These are phyloP conservation scores for Chelonus formosanus DNA, from an alignment of 2,888 invertebrate genomes.

Conservation along the genomic window DNA sequence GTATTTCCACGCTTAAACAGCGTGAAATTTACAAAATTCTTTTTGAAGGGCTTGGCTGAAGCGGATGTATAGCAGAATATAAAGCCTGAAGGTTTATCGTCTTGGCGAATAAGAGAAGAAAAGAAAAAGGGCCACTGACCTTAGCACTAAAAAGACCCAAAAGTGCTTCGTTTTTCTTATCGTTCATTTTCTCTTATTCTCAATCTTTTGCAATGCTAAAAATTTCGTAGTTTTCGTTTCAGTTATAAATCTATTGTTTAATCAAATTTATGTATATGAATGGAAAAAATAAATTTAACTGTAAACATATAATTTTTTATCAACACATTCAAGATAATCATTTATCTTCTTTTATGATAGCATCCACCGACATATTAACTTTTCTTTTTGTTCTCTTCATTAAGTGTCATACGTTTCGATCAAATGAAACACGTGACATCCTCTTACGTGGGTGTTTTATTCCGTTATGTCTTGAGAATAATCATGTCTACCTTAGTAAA, in stretches of 20 bases:
- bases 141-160: neutral
- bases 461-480: constrained; percentile 4
- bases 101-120: constrained; percentile 4
- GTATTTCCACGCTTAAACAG: constrained; percentile 39
- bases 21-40: constrained; percentile 37
- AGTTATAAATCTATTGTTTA: constrained; percentile 47
- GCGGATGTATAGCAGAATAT: constrained; percentile 16
- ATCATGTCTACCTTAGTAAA: neutral
- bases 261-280: neutral
- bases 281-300: no score
- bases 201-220: no score
- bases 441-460: constrained; percentile 23
- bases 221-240: constrained; percentile 33
- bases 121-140: neutral
- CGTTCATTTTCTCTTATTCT: no score
- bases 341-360: neutral
- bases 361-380: constrained; percentile 6
- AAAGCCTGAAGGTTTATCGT: constrained; percentile 7
- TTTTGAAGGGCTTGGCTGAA: constrained; percentile 16
- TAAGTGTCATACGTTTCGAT: neutral
- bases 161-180: neutral
- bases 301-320: no score
- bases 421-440: constrained; percentile 33
- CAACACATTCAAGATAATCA: no score
- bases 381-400: constrained; percentile 10